Conservation (phyloP, 2,113 vertebrate species). For the Gopherus evgoodei region DNA sequence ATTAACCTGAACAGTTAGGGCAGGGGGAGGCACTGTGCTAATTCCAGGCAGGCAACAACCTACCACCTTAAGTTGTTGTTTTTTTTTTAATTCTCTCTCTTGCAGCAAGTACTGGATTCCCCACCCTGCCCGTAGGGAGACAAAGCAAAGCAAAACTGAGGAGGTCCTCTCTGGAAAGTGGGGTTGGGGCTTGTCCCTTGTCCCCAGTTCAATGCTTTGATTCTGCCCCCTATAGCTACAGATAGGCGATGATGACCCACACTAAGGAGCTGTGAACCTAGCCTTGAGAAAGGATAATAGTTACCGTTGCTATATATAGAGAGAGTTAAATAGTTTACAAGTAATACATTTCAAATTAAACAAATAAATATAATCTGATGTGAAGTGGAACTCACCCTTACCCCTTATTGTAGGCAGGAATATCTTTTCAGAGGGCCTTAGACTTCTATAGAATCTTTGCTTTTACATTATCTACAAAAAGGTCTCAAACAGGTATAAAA, state of each 20-base stretch:
- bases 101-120: not conserved
- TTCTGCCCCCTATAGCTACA: not conserved
- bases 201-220: not conserved
- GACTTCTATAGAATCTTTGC: not conserved
- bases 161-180: not conserved
- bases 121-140: not conserved
- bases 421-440: not conserved
- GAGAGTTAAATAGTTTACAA: not conserved
- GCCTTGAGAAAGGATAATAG: not conserved
- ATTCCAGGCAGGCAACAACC: not conserved
- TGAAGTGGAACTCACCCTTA: not conserved
- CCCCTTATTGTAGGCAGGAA: not conserved
- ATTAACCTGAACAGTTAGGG: not conserved
- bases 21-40: not conserved
- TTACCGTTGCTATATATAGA: not conserved
- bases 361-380: not conserved
- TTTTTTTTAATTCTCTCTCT: not conserved
- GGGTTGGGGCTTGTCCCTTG: not conserved
- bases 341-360: not conserved
- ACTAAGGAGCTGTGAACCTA: not conserved
- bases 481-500: not conserved
- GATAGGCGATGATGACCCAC: not conserved
- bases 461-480: not conserved
- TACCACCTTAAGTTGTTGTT: not conserved
- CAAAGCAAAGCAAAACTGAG: not conserved